phyloP scores from a whole-genome alignment of 2,888 invertebrate species.

The Ctena decussata region DNA sequence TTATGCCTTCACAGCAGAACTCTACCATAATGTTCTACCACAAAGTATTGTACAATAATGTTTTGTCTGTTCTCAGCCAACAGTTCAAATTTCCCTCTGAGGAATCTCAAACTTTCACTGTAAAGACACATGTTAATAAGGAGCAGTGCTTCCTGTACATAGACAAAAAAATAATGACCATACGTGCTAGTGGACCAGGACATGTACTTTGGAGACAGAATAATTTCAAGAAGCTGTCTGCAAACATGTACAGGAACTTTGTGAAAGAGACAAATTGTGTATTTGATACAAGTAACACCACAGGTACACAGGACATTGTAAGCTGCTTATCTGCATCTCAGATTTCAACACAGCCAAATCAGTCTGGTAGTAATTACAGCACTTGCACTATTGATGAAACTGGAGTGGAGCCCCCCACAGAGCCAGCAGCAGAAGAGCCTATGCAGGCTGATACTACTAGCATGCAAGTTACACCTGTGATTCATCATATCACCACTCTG shows the following conservation, averaged over 20 bases:
- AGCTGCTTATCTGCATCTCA: slow-evolving; percentile 2
- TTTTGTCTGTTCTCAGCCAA: neutral
- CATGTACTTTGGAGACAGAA: neutral
- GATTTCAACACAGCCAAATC: neutral
- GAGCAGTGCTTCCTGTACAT: neutral
- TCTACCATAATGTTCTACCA: neutral
- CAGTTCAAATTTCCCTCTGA: neutral
- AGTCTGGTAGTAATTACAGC: neutral
- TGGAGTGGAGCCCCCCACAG: neutral
- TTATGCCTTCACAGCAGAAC: neutral
- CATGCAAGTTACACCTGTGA: neutral
- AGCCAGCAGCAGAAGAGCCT: neutral
- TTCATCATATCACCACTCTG: neutral
- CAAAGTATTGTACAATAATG: neutral
- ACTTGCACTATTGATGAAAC: neutral
- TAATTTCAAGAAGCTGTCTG: neutral
- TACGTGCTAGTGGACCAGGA: slow-evolving; percentile 2
- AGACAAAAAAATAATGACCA: neutral
- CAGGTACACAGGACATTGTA: neutral
- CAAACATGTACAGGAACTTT: neutral
- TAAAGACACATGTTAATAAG: neutral
- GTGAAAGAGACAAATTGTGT: neutral
- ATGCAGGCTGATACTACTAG: neutral
- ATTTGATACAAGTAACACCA: neutral
- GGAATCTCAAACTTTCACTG: neutral